Conservation (phyloP, 2,888 invertebrate species). For the Hedychridium roseum region DNA sequence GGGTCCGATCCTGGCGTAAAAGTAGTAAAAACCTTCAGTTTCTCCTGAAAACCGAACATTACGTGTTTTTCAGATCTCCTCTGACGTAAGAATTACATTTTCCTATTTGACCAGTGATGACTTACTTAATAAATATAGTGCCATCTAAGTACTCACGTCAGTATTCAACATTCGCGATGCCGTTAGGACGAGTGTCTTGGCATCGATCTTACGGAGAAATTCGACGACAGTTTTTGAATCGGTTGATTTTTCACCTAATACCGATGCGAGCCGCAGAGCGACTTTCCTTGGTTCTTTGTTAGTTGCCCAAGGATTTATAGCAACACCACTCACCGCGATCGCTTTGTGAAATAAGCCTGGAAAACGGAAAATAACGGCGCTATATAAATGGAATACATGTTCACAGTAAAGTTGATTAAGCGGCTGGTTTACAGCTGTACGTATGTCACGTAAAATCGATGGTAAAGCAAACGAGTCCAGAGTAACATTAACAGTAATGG, state of each 20-base stretch:
- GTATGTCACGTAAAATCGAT: no score
- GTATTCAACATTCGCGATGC: constrained; percentile 20
- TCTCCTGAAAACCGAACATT: constrained; percentile 28
- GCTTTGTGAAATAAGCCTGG: constrained; percentile 55
- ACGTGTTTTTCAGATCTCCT: not conserved
- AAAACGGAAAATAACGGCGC: no score
- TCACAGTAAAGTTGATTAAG: no score
- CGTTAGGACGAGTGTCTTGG: constrained; percentile 26
- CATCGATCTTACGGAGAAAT: constrained; percentile 43
- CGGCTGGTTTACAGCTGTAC: no score
- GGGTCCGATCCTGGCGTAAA: constrained; percentile 42
- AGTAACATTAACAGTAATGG: no score
- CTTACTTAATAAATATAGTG: no score
- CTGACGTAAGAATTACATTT: not conserved
- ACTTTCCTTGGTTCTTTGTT: constrained; percentile 21
- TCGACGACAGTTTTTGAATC: constrained; percentile 44
- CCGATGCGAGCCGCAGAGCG: constrained; percentile 33
- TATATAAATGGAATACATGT: no score
- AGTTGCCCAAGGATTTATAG: constrained; percentile 40
- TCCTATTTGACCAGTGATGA: not conserved
- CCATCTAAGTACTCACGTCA: constrained; percentile 23
- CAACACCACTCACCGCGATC: constrained; percentile 50
- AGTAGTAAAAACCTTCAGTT: not conserved
- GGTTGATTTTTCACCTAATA: constrained; percentile 34
- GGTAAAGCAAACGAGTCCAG: no score